These are phyloP conservation scores for Resseliella maxima DNA, from an alignment of 2,888 invertebrate species.

Conservation along the genomic window DNA sequence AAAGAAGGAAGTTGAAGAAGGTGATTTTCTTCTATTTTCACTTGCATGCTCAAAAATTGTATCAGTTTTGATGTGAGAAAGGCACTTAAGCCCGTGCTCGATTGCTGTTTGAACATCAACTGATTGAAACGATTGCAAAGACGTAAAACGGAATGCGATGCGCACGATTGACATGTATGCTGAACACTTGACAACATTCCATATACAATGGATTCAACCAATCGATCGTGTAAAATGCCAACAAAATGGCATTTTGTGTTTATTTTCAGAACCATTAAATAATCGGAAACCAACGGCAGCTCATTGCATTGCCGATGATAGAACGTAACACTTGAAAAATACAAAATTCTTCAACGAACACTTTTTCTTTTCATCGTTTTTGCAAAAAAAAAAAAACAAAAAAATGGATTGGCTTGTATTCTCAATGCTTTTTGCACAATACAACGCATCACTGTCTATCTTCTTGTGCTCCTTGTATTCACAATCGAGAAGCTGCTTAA, in stretches of 20 bases:
- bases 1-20: not conserved
- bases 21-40: not conserved
- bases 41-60: not conserved
- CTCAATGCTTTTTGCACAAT: not conserved
- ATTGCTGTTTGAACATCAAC: not conserved
- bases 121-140: not conserved
- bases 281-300: constrained; percentile 2
- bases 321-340: not conserved
- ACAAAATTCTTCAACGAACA: not conserved
- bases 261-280: constrained; percentile 15
- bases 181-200: not conserved
- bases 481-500: not conserved
- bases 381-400: no score
- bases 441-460: not conserved
- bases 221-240: constrained; percentile 33
- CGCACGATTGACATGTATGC: not conserved
- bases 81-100: not conserved
- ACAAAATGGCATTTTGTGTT: not conserved
- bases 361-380: constrained; percentile 1
- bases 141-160: not conserved
- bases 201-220: constrained; percentile 7
- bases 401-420: not conserved
- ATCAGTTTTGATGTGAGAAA: not conserved
- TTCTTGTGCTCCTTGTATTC: not conserved
- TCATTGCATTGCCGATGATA: not conserved